These are phyloP conservation scores for Platichthys stellatus DNA, from an alignment of 2,113 vertebrate genomes.

Conservation along the genomic window DNA sequence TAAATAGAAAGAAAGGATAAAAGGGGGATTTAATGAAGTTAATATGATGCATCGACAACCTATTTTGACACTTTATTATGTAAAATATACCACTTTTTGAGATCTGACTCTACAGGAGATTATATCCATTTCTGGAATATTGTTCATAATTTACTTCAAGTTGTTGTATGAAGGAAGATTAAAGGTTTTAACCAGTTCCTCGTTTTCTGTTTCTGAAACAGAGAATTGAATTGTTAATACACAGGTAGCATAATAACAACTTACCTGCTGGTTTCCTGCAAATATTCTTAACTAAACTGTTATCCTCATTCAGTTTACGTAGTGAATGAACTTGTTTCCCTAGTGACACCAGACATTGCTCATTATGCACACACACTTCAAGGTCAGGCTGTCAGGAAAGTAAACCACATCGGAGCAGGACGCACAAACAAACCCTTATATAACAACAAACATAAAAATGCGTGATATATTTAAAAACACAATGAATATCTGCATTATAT, in stretches of 20 bases:
- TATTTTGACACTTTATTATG: too few species aligned
- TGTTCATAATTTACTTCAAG: too few species aligned
- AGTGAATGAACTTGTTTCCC: background rate
- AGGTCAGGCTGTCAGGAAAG: constrained; percentile 13
- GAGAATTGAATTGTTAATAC: too few species aligned
- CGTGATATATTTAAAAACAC: background rate
- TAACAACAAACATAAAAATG: background rate
- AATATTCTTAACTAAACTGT: background rate
- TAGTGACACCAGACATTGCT: constrained; percentile 9
- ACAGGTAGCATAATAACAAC: background rate
- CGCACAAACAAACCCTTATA: background rate
- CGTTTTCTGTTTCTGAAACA: too few species aligned
- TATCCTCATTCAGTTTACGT: background rate
- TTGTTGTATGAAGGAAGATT: too few species aligned
- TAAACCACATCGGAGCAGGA: background rate
- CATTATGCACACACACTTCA: constrained; percentile 23
- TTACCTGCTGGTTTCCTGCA: background rate
- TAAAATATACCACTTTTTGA: too few species aligned
- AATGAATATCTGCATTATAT: background rate
- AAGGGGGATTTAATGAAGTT: too few species aligned
- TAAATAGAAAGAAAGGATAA: too few species aligned
- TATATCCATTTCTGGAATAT: too few species aligned
- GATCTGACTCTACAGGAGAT: too few species aligned
- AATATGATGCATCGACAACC: too few species aligned
- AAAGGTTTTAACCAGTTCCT: too few species aligned